Evolutionary conservation across 2,113 vertebrate genomes (phyloP).

Genomic region (Aptenodytes patagonicus): DNA sequence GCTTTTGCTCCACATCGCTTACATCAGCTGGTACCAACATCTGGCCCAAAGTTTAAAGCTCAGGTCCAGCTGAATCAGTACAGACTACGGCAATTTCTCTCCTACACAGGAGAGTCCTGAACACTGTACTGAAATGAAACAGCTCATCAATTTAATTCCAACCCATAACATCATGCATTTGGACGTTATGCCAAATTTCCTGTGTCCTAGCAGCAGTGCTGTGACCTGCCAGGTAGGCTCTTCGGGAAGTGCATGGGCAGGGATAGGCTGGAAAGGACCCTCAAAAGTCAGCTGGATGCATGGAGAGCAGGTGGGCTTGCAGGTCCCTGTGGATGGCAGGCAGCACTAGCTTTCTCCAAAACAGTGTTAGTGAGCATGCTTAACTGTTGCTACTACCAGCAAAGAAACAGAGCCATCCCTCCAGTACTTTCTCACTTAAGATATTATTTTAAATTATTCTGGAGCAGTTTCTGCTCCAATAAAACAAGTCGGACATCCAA

Average conservation of each 20-base stretch:
- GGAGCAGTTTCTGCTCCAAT: not conserved
- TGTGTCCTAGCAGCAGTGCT: not conserved
- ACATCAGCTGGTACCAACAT: slow-evolving; percentile 44
- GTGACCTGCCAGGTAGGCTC: not conserved
- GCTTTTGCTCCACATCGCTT: not conserved
- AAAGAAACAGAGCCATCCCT: not conserved
- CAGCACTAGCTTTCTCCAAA: not conserved
- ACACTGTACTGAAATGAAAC: not conserved
- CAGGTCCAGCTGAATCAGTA: slow-evolving; percentile 3
- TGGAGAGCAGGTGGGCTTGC: not conserved
- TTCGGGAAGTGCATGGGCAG: fast-evolving
- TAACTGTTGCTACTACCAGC: not conserved
- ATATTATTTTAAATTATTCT: not conserved
- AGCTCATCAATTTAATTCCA: not conserved
- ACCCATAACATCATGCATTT: not conserved
- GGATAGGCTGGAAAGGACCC: not conserved
- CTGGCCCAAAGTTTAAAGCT: not conserved
- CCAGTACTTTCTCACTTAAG: not conserved
- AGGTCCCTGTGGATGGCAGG: not conserved
- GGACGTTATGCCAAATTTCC: not conserved
- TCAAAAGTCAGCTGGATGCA: not conserved
- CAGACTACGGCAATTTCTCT: not conserved
- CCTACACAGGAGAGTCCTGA: not conserved
- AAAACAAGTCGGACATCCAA: not conserved
- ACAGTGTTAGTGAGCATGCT: not conserved